Percentiles rank a stretch among this genome's conserved stretches.
Conservation (phyloP, 2,888 invertebrate species). For the Euproctis similis region DNA sequence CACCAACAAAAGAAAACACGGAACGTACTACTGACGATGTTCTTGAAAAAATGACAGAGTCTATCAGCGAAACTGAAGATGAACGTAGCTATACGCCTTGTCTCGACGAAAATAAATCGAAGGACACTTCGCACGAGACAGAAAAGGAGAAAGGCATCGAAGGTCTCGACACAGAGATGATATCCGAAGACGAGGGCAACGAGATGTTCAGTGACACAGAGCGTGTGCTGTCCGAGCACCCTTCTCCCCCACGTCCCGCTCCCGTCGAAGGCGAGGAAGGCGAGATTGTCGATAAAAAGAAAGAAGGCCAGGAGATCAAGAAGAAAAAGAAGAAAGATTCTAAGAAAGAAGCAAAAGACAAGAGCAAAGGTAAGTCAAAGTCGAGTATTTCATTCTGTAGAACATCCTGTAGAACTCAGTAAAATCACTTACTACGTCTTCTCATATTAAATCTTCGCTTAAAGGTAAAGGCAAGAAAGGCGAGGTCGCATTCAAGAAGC, state of each 20-base stretch:
- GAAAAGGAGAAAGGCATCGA: slow-evolving; percentile 63
- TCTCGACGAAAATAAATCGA: slow-evolving; percentile 78
- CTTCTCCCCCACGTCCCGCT: slow-evolving; percentile 44
- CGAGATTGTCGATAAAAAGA: slow-evolving; percentile 72
- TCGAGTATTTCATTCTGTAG: too few relatives aligned
- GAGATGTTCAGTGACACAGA: slow-evolving; percentile 78
- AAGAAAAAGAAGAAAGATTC: slow-evolving; percentile 73
- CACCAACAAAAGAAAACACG: slow-evolving; percentile 7
- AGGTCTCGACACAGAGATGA: slow-evolving; percentile 83
- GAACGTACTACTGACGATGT: slow-evolving; percentile 25
- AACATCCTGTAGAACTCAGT: too few relatives aligned
- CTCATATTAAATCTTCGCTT: too few relatives aligned
- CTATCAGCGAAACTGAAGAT: slow-evolving; percentile 78
- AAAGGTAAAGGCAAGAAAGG: slow-evolving; percentile 71
- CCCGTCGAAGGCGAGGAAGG: slow-evolving; percentile 69
- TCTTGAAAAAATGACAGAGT: slow-evolving; percentile 74
- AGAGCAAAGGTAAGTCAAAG: too few relatives aligned
- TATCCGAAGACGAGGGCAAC: slow-evolving; percentile 82
- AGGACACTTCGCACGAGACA: slow-evolving; percentile 49
- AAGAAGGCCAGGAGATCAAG: slow-evolving; percentile 39
- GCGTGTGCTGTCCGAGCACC: slow-evolving; percentile 48
- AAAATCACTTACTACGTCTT: too few relatives aligned
- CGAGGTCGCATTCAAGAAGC: slow-evolving; percentile 84
- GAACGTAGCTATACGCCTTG: slow-evolving; percentile 84
- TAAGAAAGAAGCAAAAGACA: slow-evolving; percentile 64